Base-by-base conservation (phyloP, 2,113 vertebrate species). In the Morone saxatilis region DNA sequence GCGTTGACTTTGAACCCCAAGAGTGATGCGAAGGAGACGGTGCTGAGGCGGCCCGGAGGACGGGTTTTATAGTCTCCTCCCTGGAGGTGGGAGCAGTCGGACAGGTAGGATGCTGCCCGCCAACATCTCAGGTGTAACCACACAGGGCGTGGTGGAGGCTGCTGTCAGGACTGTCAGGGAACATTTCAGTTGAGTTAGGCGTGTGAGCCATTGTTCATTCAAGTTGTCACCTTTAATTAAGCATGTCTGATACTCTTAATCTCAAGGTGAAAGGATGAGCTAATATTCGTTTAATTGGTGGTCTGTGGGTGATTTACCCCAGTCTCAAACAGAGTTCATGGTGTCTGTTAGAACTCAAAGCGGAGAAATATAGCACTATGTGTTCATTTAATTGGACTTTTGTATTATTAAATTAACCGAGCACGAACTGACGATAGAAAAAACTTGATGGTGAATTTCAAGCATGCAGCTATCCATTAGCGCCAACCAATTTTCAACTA, bases 11-110 rank as follows among this genome's bases (percentile, higher is more conserved):
- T 43, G 16, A 57, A 38, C 2, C 31, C 20, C 5, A 8, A 3
- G 53, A 79, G 67, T 11, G 71, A 57, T 60, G 50, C 3, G 61
- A 36, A 67, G 71, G 67, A 65, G 86, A 40, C 71, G 90, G 68
- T 70, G 71, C 36, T 36, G 68, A 61, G 14, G 48, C 17, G 5
- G 66, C 36, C 25, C 0, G 36, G 17, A 56, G 11, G 75, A 22
- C 14, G 65, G 2, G 3, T 7, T 91, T 93, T 93, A 94, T 91
- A 91, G 57, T 4, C 22, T 1, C 9, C 59, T 22, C 6, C 31
- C 25, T 0, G 61, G 65, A 66, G 45, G 74, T 48, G 84, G 88
- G 91, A 66, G 86, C 70, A 77, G 86, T 69, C 84, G 5, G 2
- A 43, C 78, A 83, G 86, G 86, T 73, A 43, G 47, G 87, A 79